Evolutionary conservation across 2,797 vertebrate genomes (phyloP), one percentile per base, ranked within the genome.

Genomic region (Danionella dracula): DNA sequence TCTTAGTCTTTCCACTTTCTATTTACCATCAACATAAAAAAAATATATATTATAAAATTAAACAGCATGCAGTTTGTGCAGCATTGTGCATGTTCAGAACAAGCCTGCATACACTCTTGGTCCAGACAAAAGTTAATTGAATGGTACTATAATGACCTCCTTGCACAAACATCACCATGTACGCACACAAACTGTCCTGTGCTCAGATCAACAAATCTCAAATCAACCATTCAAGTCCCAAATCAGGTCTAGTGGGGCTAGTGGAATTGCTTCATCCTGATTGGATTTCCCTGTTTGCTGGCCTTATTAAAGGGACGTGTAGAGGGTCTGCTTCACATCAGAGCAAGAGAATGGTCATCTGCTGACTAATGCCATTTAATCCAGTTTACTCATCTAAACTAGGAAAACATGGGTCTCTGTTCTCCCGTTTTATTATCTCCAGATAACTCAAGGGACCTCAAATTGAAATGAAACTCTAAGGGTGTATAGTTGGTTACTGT

Each of bases 361-460:
- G 86, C 87, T 76, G 83, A 77, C 85, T 89, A 87, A 90, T 89
- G 85, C 76, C 69, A 72, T 85, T 86, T 85, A 76, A 85, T 82
- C 73, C 74, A 65, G 71, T 86, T 83, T 83, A 78, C 77, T 56
- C 57, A 21, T 45, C 37, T 15, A 57, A 62, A 12, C 12, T 29
- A 34, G 41, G 46, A 63, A 32, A 16, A 3, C 16, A 29, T 42
- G 38, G n/a, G 11, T 20, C 56, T 46, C 12, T 20, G 8, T 45
- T 45, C 12, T 59, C 34, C 27, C 9, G 1, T 32, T 34, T 32
- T 10, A 20, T 58, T 44, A 2, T 58, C 55, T 15, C 29, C 15
- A 20, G 41, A 15, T 11, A 32, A 45, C 13, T 23, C 20, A 31
- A 49, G n/a, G 8, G 48, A 9, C 8, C 27, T 41, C 27, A 27